phyloP scores from a whole-genome alignment of 2,797 vertebrate species.

The Eospalax fontanierii region DNA sequence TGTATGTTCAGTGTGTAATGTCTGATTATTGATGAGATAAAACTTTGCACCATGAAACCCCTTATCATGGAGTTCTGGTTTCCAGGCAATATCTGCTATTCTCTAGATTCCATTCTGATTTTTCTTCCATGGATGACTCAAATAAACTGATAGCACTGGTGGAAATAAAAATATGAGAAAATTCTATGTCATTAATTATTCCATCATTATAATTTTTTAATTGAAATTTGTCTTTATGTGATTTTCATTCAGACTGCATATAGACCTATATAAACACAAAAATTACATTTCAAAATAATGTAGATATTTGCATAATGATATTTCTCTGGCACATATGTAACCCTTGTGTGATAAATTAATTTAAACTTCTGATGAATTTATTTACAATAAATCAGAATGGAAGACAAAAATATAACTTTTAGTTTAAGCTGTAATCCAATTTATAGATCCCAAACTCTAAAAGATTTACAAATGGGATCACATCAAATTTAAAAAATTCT shows the following conservation, averaged over 20 bases:
- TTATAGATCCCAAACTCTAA: not conserved
- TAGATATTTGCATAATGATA: not conserved
- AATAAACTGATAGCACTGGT: not conserved
- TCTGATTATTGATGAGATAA: not conserved
- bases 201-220: not conserved
- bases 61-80: not conserved
- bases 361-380: not conserved
- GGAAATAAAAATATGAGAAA: not conserved
- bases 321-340: not conserved
- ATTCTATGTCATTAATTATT: not conserved
- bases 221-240: not conserved
- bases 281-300: not conserved
- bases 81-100: not conserved
- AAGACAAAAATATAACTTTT: not conserved
- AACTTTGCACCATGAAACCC: not conserved
- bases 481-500: not conserved
- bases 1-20: not conserved
- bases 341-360: not conserved
- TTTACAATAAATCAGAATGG: not conserved
- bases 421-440: not conserved
- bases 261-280: not conserved
- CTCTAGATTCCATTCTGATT: not conserved
- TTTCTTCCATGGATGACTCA: not conserved
- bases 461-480: not conserved
- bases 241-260: not conserved